phyloP scores from a whole-genome alignment of 2,113 vertebrate species.

The Leptobrachium ailaonicum region DNA sequence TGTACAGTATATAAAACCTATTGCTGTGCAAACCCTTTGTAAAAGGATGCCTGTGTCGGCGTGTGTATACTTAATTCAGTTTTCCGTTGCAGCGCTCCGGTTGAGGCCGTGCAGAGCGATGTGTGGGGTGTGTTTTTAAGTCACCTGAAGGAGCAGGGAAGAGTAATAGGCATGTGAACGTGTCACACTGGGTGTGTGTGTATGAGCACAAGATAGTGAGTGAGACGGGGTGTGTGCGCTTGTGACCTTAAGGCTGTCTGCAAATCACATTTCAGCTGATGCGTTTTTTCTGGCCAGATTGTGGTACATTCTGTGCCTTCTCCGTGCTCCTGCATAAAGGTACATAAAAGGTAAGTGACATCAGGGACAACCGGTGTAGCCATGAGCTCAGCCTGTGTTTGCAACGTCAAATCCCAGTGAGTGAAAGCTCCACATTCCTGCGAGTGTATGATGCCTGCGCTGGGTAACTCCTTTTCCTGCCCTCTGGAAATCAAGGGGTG shows the following conservation, averaged over 20 bases:
- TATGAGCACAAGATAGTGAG: constrained; percentile 50
- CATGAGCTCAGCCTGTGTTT: constrained; percentile 20
- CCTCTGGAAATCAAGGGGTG: constrained; percentile 36
- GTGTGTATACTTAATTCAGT: too few species aligned
- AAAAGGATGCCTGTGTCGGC: too few species aligned
- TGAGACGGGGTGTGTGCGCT: constrained; percentile 42
- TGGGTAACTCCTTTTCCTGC: not conserved
- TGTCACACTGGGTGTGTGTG: constrained; percentile 52
- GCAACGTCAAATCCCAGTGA: constrained; percentile 2
- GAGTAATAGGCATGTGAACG: constrained; percentile 34
- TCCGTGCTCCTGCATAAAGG: not conserved
- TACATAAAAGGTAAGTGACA: constrained; percentile 33
- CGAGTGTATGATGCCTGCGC: too few species aligned
- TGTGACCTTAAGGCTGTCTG: constrained; percentile 23
- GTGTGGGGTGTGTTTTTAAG: constrained; percentile 8
- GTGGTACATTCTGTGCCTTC: constrained; percentile 5
- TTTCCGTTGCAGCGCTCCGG: too few species aligned
- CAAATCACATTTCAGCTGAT: constrained; percentile 15
- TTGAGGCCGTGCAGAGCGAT: not conserved
- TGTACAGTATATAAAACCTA: too few species aligned
- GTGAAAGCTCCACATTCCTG: not conserved
- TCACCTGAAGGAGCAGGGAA: not conserved
- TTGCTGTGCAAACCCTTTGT: too few species aligned
- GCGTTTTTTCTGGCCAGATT: constrained; percentile 13
- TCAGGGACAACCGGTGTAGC: constrained; percentile 6